Base-by-base conservation (phyloP, 2,888 invertebrate genomes). In the Drosophila robusta region DNA sequence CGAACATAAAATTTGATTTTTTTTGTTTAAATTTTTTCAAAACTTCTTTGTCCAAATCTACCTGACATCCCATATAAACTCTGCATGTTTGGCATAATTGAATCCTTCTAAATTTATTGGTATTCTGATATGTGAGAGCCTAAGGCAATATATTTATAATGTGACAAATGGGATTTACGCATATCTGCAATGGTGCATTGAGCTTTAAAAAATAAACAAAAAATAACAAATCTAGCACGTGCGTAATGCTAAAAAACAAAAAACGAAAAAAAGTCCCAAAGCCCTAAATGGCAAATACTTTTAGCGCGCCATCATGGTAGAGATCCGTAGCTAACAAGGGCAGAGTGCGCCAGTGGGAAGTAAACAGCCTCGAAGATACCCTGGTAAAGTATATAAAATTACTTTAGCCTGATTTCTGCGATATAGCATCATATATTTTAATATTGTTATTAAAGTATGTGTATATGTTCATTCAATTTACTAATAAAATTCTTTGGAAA, bases 61-160 rank as follows among this genome's bases (percentile, higher is more conserved):
- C 38, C 39, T 22, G 11, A 42, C 45, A 9, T 50, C 49, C 18
- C 34, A 22, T 8, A 52, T 18, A 39, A 47, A 38, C 42, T 44
- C 9, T 18, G 39, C n/a, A 42, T 12, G 51, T 39, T 63, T 36
- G 42, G 5, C 39, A 52, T 63, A 74, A 74, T 74, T 73, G 55
- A 68, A 74, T 68, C 16, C 42, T 32, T 54, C 36, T 24, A 39
- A 44, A 29, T 50, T 50, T 65, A 61, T 60, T 70, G 54, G 12
- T 38, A 39, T 60, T n/a, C 38, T 26, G 49, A 60, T 50, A 38
- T 50, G 16, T 16, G 34, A 24, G 39, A 22, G 3, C 38, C 38
- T 41, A 45, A 54, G 39, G 42, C 57, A 55, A 72, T 63, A 41
- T 57, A 62, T 50, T 69, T 62, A 58, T 46, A 60, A 75, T 73